These are phyloP conservation scores for Campopleginae sp. DNA, from an alignment of 2,888 invertebrate genomes.

Conservation along the genomic window DNA sequence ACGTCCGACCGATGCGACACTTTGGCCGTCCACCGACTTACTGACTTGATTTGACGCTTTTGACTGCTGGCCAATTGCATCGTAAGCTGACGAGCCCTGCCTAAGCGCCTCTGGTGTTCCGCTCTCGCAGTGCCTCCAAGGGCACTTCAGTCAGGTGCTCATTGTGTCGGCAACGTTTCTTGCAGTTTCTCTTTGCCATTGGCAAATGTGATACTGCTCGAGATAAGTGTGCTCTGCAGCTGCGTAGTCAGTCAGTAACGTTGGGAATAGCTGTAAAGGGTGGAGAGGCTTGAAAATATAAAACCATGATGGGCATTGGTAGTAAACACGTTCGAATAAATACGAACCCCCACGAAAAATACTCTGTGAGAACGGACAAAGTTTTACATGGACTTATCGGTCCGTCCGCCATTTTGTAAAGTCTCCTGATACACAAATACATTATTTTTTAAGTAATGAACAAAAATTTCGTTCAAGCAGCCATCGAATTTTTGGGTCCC, in stretches of 20 bases:
- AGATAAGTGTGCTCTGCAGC: not conserved
- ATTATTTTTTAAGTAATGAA: not conserved
- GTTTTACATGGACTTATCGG: not conserved
- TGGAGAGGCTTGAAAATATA: not conserved
- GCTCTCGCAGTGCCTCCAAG: not conserved
- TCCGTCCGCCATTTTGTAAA: not conserved
- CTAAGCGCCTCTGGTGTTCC: not conserved
- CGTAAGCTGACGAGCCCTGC: not conserved
- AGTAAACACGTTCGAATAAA: not conserved
- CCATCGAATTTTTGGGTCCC: conserved; percentile 83
- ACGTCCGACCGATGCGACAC: not conserved
- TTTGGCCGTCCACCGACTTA: not conserved
- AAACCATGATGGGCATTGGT: not conserved
- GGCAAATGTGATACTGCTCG: not conserved
- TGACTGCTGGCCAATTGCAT: no score
- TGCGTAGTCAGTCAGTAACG: not conserved
- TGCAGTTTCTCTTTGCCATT: not conserved
- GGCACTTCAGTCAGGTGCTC: not conserved
- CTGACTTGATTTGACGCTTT: not conserved
- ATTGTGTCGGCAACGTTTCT: not conserved
- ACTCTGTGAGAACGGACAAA: no score
- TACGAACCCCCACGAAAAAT: not conserved
- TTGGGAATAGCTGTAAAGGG: not conserved
- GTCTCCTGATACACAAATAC: not conserved
- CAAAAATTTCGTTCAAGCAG: conserved; percentile 57